These are phyloP conservation scores for Ambastaia sidthimunki DNA, from an alignment of 2,797 vertebrate species.

Conservation along the genomic window DNA sequence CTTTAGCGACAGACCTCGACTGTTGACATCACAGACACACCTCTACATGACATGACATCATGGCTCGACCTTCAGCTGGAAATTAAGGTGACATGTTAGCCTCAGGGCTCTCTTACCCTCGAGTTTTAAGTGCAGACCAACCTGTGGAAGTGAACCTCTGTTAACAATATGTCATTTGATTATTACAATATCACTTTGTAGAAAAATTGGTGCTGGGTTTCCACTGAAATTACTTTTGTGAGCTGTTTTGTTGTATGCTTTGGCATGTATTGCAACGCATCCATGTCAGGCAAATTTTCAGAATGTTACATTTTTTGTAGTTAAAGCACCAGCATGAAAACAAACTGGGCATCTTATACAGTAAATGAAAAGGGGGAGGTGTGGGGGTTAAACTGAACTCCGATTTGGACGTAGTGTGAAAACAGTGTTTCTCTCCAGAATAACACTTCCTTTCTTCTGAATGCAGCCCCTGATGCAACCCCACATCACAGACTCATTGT, in stretches of 20 bases:
- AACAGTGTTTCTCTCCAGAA: not conserved
- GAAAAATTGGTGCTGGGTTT: too few relatives aligned
- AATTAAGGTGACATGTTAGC: constrained; percentile 32
- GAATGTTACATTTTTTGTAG: too few relatives aligned
- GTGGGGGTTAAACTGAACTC: not conserved
- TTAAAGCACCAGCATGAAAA: too few relatives aligned
- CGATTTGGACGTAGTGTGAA: not conserved
- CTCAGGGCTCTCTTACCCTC: constrained; percentile 19
- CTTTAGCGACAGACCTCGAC: constrained; percentile 39
- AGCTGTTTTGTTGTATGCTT: too few relatives aligned
- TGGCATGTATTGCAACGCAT: too few relatives aligned
- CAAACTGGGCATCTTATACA: not conserved
- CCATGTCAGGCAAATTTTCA: too few relatives aligned
- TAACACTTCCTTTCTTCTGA: not conserved
- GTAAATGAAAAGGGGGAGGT: not conserved
- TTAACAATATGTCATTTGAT: not conserved
- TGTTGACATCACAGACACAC: constrained; percentile 45
- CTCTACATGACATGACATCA: constrained; percentile 40
- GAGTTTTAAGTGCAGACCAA: not conserved
- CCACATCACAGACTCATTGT: not conserved
- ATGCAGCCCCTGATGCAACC: not conserved
- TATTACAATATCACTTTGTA: too few relatives aligned
- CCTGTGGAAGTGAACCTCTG: not conserved
- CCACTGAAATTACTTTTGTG: not conserved
- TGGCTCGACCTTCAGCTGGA: constrained; percentile 11